Evolutionary conservation across 2,113 vertebrate genomes (phyloP), one percentile per base, ranked within the genome.

Genomic region (Ranitomeya variabilis): DNA sequence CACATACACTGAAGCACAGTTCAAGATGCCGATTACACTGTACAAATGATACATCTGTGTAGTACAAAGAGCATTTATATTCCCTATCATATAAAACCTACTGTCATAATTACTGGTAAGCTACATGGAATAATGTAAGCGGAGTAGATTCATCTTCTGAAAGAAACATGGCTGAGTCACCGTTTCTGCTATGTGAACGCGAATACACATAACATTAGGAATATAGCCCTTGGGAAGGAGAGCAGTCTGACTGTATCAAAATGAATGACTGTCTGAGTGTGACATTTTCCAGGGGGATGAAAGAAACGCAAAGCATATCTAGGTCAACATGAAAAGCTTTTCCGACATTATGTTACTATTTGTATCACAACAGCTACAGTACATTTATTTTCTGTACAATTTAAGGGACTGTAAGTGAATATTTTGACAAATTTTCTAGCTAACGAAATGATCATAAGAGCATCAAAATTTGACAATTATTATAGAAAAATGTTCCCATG

Each of bases 201-300:
- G 69, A 88, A 87, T 76, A 83, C 80, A 88, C 67, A 76, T 67
- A 88, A 73, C 66, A 71, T 82, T 87, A 60, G 18, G 66, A 82
- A 82, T 87, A 87, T 67, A 73, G 86, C 66, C 66, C 62, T 59
- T 82, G 60, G 86, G 76, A 87, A 87, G 85, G 31, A 86, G 85
- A 62, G 76, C 85, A 86, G 71, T 64, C 73, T 86, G 51, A 86
- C 73, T 77, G 60, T 87, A 79, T 80, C 86, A 87, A 62, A 87
- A 87, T 87, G 77, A 87, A 73, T 86, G 82, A 84, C 85, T 81
- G 66, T 73, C 85, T 76, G 73, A 62, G 57, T 76, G 85, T 86
- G 85, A 78, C 73, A 86, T 73, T 87, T 82, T 81, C 64, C 86
- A 81, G 52, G 18, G 52, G 66, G 86, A 59, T 87, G 26, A 73